Base-by-base conservation (phyloP, 2,113 vertebrate genomes). In the Ciconia maguari region DNA sequence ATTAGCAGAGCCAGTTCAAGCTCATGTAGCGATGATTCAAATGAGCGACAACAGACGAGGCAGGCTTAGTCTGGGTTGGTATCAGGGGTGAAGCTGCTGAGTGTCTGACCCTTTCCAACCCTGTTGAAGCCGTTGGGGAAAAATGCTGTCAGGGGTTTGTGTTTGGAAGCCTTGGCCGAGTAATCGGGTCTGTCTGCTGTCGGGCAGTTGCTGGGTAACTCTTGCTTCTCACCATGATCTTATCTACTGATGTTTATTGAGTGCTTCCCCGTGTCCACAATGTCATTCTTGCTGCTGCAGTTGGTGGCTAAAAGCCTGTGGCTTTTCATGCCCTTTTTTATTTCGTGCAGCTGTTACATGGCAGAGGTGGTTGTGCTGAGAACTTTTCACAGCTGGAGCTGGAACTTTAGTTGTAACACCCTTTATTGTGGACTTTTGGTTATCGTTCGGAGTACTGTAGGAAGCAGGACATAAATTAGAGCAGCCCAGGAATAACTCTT, bases 1-100 rank as follows among this genome's bases (percentile, higher is more conserved):
- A 32, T 46, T 22, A n/a, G 58, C 57, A 38, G 65, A 71, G 65
- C 74, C 66, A 22, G 22, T 38, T 91, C 55, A 51, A 32, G 51
- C 60, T 46, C 8, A 0, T 2, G 4, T 2, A 42, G 49, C 11
- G 2, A 21, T 38, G 41, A 61, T 22, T 76, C 30, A 18, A 72
- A 57, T 0, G 2, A 93, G 36, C 51, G 72, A 3, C 30, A 46
- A 2, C 74, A 38, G 65, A 8, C 14, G 42, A 8, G 60, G 78
- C n/a, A 44, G 51, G 42, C 60, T 58, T 2, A 11, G 64, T 15
- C 38, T 6, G 8, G 10, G 58, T 1, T 14, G 48, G 2, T 24
- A 2, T 6, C 19, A 3, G 88, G 64, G 75, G 17, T 11, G 54
- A 55, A 38, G 75, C 66, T 60, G 66, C 20, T 3, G 24, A 10